Evolutionary conservation across 2,113 vertebrate species (phyloP).

Genomic region (Onychostoma macrolepis): DNA sequence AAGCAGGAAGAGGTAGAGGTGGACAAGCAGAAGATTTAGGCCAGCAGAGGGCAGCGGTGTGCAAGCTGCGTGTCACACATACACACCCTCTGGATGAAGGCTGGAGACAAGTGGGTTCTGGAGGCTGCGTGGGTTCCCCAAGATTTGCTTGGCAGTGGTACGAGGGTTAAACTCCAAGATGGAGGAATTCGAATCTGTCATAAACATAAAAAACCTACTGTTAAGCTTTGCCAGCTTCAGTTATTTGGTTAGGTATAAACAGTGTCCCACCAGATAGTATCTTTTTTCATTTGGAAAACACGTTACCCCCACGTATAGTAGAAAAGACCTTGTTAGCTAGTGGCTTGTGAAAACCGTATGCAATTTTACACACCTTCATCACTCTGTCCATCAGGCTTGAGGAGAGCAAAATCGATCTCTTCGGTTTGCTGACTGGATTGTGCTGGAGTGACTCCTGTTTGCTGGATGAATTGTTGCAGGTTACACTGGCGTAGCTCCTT

Average conservation of each 20-base stretch:
- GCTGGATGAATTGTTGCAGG: slow-evolving; percentile 92
- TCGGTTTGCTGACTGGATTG: slow-evolving; percentile 56
- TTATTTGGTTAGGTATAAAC: background rate
- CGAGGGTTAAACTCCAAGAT: slow-evolving; percentile 62
- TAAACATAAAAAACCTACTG: background rate
- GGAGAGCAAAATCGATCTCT: slow-evolving; percentile 43
- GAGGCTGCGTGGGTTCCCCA: slow-evolving; percentile 73
- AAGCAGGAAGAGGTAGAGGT: slow-evolving; percentile 31
- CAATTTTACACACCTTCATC: slow-evolving; percentile 51
- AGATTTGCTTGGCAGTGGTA: slow-evolving; percentile 71
- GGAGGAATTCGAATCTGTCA: slow-evolving; percentile 62
- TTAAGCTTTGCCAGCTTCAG: background rate
- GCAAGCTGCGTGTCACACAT: slow-evolving; percentile 55
- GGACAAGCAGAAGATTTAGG: slow-evolving; percentile 14
- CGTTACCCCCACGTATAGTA: background rate
- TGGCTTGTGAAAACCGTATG: background rate
- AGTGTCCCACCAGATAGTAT: background rate
- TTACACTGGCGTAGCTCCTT: slow-evolving; percentile 92
- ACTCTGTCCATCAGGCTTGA: slow-evolving; percentile 54
- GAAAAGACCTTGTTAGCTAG: background rate
- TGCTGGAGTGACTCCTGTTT: slow-evolving; percentile 72
- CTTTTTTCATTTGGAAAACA: background rate
- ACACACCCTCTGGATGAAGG: slow-evolving; percentile 79
- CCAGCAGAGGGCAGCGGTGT: slow-evolving; percentile 28
- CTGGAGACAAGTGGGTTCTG: slow-evolving; percentile 76